Conservation (phyloP, 2,797 vertebrate species). For the Crocodylus rhombifer region DNA sequence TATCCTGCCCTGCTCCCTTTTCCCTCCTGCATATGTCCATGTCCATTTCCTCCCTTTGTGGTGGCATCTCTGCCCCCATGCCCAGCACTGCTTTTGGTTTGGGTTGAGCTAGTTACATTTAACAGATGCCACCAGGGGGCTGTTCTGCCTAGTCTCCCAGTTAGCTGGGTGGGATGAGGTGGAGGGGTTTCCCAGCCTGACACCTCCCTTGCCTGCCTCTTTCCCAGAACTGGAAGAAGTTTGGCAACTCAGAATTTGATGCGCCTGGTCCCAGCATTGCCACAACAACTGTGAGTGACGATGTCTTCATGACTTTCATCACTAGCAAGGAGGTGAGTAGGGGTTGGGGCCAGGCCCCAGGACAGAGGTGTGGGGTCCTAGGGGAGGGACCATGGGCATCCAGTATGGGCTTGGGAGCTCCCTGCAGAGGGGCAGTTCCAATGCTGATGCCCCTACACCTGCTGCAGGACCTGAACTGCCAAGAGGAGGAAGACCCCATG, state of each 20-base stretch:
- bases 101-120: background rate
- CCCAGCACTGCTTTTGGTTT: no score
- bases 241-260: constrained; percentile 94
- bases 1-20: accelerated
- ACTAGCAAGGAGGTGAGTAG: constrained; percentile 93
- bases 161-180: background rate
- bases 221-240: constrained; percentile 96
- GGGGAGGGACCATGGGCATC: background rate
- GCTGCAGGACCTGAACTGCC: constrained; percentile 91
- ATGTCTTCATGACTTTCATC: constrained; percentile 97
- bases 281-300: constrained; percentile 96
- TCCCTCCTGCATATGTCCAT: no score
- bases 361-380: no score
- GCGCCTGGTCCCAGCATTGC: constrained; percentile 93
- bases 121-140: no score
- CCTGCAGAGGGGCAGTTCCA: background rate
- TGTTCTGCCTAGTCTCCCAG: background rate
- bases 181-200: accelerated
- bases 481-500: constrained; percentile 98
- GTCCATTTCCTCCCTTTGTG: accelerated
- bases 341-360: no score
- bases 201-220: background rate
- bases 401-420: accelerated
- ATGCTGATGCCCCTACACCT: no score
- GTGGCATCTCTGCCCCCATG: accelerated